Conservation (phyloP, 2,888 invertebrate genomes). For the Nipponacmea schrenckii region DNA sequence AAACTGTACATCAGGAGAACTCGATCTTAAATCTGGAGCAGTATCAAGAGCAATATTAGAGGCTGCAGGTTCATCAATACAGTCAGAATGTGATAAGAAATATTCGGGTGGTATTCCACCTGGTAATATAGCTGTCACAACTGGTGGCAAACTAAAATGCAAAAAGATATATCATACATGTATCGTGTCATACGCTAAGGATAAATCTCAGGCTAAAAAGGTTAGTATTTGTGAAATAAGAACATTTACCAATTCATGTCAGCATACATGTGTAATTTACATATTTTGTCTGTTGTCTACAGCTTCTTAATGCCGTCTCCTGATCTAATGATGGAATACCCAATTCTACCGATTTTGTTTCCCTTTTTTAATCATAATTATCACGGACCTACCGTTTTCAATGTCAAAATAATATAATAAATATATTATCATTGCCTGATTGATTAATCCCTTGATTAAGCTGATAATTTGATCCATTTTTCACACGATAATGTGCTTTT, state of each 20-base stretch:
- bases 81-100: constrained; percentile 25
- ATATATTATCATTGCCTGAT: too few relatives aligned
- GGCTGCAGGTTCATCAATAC: constrained; percentile 31
- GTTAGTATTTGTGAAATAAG: constrained; percentile 1
- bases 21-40: constrained; percentile 30
- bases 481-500: too few relatives aligned
- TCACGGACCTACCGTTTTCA: too few relatives aligned
- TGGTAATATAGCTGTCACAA: constrained; percentile 27
- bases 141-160: constrained; percentile 26
- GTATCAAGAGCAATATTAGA: constrained; percentile 30
- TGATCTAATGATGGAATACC: too few relatives aligned
- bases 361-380: too few relatives aligned
- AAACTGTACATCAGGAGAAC: constrained; percentile 27
- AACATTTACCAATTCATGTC: not conserved
- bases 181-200: constrained; percentile 18
- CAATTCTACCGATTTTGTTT: too few relatives aligned
- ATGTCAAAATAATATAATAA: too few relatives aligned
- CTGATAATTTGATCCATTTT: too few relatives aligned
- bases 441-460: too few relatives aligned
- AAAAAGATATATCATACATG: constrained; percentile 30
- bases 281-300: too few relatives aligned
- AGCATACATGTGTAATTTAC: too few relatives aligned
- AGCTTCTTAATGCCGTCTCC: too few relatives aligned
- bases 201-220: constrained; percentile 11
- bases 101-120: constrained; percentile 24